A percentile compares a stretch with the other conserved stretches of the same genome.
Evolutionary conservation across 2,888 invertebrate species (phyloP).

Genomic region (Lepidochrysops patricia): DNA sequence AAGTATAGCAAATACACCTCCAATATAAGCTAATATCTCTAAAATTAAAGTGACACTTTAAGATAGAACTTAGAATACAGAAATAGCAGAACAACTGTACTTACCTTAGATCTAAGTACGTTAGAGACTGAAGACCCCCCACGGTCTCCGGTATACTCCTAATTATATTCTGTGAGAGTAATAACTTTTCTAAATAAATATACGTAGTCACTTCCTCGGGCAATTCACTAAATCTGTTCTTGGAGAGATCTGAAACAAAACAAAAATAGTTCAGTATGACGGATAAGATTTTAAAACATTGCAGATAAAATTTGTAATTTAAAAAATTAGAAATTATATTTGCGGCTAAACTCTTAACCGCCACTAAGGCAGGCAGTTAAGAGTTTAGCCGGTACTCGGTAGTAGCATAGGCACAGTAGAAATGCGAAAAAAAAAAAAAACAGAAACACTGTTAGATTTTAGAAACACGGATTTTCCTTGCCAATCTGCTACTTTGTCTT

Average conservation of each 20-base stretch:
- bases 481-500: too few species aligned
- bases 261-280: not conserved
- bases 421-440: too few species aligned
- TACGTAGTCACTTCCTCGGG: constrained; percentile 92
- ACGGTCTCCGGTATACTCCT: constrained; percentile 90
- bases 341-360: too few species aligned
- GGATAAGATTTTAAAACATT: not conserved
- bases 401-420: not conserved
- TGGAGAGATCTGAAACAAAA: constrained; percentile 68
- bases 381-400: not conserved
- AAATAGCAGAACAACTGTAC: constrained; percentile 21
- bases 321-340: too few species aligned
- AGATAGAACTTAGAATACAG: too few species aligned
- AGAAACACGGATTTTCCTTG: too few species aligned
- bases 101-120: constrained; percentile 91
- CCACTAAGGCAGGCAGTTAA: too few species aligned
- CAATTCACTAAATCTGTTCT: constrained; percentile 86
- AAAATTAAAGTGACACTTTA: too few species aligned
- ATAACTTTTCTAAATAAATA: constrained; percentile 89
- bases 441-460: too few species aligned
- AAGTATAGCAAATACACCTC: too few species aligned
- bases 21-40: too few species aligned
- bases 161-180: constrained; percentile 93
- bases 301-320: not conserved
- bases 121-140: constrained; percentile 87